These are phyloP conservation scores for Lindbergichthys nudifrons DNA, from an alignment of 2,797 vertebrate species.

Conservation along the genomic window DNA sequence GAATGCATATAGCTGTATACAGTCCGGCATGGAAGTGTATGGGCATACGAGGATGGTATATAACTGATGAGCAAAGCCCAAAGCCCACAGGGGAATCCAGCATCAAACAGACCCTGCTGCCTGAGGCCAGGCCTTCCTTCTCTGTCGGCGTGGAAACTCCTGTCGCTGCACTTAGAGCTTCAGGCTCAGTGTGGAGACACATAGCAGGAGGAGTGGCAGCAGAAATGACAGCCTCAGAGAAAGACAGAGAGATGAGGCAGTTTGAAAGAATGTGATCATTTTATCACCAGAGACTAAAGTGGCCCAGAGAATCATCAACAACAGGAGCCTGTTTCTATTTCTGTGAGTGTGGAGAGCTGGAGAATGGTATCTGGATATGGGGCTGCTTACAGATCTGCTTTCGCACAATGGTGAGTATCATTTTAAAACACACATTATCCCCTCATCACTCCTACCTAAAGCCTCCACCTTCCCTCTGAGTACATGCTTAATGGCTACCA, in stretches of 20 bases:
- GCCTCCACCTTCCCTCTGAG: conserved; percentile 16
- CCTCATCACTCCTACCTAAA: conserved; percentile 35
- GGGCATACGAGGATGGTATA: conserved; percentile 46
- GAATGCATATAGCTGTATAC: conserved; percentile 32
- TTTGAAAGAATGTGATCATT: conserved; percentile 56
- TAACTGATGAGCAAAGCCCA: conserved; percentile 56
- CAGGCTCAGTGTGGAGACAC: conserved; percentile 56
- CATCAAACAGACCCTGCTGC: conserved; percentile 68
- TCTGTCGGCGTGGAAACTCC: conserved; percentile 60
- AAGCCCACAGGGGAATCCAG: conserved; percentile 51
- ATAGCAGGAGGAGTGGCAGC: conserved; percentile 56
- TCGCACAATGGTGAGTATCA: conserved; percentile 37
- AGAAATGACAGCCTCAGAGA: conserved; percentile 41
- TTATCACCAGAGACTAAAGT: conserved; percentile 53
- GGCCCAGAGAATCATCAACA: conserved; percentile 50
- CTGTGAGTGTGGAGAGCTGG: conserved; percentile 16
- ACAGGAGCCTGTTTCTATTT: conserved; percentile 35
- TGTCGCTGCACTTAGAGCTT: conserved; percentile 54
- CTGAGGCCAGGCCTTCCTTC: conserved; percentile 64
- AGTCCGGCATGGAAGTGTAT: conserved; percentile 42
- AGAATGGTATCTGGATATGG: conserved; percentile 35
- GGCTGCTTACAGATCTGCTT: conserved; percentile 49
- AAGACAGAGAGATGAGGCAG: conserved; percentile 42
- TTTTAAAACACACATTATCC: conserved; percentile 43
- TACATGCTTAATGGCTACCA: conserved; percentile 39